phyloP scores from a whole-genome alignment of 2,113 vertebrate genomes.

The Alligator sinensis region DNA sequence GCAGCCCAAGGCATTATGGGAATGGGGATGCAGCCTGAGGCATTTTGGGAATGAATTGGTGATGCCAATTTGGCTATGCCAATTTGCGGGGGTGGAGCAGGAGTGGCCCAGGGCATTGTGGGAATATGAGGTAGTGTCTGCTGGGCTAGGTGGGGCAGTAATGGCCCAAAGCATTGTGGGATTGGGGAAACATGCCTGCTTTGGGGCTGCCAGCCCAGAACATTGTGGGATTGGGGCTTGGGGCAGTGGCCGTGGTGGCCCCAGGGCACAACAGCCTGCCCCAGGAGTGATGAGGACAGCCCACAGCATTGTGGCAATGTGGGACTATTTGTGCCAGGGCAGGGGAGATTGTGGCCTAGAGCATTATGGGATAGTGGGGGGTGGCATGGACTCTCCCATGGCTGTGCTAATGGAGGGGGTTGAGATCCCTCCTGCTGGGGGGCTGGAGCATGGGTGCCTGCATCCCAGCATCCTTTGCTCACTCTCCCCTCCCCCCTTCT shows the following conservation, averaged over 20 bases:
- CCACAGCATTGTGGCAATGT: too few relatives aligned
- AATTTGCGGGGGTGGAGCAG: background rate
- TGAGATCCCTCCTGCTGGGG: too few relatives aligned
- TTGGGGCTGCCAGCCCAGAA: background rate
- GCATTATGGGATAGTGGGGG: too few relatives aligned
- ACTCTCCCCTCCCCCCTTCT: background rate
- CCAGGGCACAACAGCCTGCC: background rate
- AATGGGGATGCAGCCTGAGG: too few relatives aligned
- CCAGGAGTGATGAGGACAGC: background rate
- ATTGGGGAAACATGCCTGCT: background rate
- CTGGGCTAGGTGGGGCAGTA: background rate
- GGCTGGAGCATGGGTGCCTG: background rate
- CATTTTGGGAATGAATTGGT: too few relatives aligned
- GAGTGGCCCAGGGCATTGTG: background rate
- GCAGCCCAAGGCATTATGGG: too few relatives aligned
- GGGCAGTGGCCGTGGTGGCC: background rate
- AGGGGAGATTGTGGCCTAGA: too few relatives aligned
- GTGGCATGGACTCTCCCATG: too few relatives aligned
- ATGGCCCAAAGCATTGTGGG: background rate
- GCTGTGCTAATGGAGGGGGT: too few relatives aligned
- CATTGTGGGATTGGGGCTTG: background rate
- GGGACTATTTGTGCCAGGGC: too few relatives aligned
- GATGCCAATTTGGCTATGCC: too few relatives aligned
- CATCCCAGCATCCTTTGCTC: constrained; percentile 39
- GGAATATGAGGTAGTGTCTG: background rate